Evolutionary conservation across 2,797 vertebrate species (phyloP).

Genomic region (Chaetodon trifasciatus): DNA sequence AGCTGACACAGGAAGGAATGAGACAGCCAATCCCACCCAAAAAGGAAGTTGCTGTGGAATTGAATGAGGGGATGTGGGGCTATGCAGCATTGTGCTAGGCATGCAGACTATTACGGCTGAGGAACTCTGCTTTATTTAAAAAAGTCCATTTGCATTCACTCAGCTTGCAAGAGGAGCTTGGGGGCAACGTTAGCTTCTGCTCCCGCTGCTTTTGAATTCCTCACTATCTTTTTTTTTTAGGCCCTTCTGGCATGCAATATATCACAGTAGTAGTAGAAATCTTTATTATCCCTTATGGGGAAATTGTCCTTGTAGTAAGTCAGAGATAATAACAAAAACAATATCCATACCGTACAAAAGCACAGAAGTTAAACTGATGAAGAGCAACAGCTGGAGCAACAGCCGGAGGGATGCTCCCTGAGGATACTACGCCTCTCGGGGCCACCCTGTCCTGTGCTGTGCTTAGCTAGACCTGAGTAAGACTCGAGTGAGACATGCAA

Average conservation of each 20-base stretch:
- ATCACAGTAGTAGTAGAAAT: conserved; percentile 68
- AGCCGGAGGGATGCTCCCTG: conserved; percentile 58
- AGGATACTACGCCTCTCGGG: conserved; percentile 43
- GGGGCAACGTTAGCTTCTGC: conserved; percentile 66
- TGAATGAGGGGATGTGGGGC: conserved; percentile 63
- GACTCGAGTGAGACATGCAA: conserved; percentile 52
- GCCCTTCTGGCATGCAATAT: conserved; percentile 69
- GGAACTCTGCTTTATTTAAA: conserved; percentile 69
- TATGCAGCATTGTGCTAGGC: conserved; percentile 57
- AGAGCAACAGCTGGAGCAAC: conserved; percentile 73
- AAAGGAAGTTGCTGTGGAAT: conserved; percentile 64
- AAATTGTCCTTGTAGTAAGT: conserved; percentile 70
- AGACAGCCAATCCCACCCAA: conserved; percentile 63
- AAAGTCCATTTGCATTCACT: conserved; percentile 72
- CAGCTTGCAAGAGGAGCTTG: conserved; percentile 61
- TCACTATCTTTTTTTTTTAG: conserved; percentile 56
- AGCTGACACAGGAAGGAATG: conserved; percentile 63
- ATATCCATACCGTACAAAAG: conserved; percentile 57
- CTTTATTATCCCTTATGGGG: conserved; percentile 75
- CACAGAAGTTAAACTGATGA: conserved; percentile 50
- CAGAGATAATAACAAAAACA: conserved; percentile 70
- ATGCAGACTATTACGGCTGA: conserved; percentile 59
- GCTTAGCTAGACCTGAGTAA: conserved; percentile 40
- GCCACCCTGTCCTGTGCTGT: conserved; percentile 49
- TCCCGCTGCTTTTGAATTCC: conserved; percentile 70